A percentile compares a stretch with the other conserved stretches of the same genome.
These are phyloP conservation scores for Bungarus multicinctus DNA, from an alignment of 2,113 vertebrate species.

Conservation along the genomic window DNA sequence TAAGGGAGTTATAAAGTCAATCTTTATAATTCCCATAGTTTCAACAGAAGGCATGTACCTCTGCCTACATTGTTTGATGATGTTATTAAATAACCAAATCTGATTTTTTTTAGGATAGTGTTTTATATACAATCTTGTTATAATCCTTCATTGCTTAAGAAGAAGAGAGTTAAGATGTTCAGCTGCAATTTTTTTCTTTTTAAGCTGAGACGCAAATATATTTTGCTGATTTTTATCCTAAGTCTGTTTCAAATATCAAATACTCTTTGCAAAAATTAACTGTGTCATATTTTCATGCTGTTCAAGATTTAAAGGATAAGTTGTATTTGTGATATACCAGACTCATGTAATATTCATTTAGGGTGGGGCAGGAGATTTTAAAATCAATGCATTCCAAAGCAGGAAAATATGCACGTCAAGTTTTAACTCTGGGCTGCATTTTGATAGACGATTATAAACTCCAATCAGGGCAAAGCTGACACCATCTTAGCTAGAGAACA, in stretches of 20 bases:
- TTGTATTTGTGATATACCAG: neutral
- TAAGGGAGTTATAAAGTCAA: neutral
- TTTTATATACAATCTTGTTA: neutral
- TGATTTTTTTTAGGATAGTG: neutral
- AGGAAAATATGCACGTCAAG: conserved; percentile 57
- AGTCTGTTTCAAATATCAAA: neutral
- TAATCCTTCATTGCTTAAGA: neutral
- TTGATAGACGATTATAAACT: conserved; percentile 70
- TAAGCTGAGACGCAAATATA: neutral
- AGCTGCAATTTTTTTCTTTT: neutral
- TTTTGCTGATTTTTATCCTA: neutral
- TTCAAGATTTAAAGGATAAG: conserved; percentile 34
- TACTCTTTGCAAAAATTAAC: conserved; percentile 42
- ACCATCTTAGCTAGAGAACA: conserved; percentile 47
- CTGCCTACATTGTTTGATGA: neutral
- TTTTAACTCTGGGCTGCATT: conserved; percentile 65
- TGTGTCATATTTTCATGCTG: conserved; percentile 25
- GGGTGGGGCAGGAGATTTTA: conserved; percentile 36
- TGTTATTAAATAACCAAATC: neutral
- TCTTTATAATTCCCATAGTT: neutral
- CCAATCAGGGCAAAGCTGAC: conserved; percentile 63
- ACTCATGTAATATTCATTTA: conserved; percentile 23
- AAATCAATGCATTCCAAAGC: conserved; percentile 54
- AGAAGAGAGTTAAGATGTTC: conserved; percentile 15
- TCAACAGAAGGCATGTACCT: neutral